Conservation (phyloP, 2,113 vertebrate genomes). For the Cephalopholis sonnerati region DNA sequence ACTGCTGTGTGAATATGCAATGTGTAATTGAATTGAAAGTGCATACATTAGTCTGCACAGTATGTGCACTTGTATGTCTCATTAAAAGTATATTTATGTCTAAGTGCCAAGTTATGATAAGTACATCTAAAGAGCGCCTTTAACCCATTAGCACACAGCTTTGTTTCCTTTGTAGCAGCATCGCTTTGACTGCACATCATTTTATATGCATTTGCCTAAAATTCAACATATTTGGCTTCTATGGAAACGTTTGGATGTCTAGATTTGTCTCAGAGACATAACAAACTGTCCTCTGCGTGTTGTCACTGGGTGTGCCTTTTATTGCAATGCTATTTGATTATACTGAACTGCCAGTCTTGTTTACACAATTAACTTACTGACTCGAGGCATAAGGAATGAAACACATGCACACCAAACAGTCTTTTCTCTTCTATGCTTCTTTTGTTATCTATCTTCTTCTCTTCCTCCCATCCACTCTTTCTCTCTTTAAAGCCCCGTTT, state of each 20-base stretch:
- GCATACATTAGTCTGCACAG: neutral
- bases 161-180: neutral
- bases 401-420: constrained; percentile 2
- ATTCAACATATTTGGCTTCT: neutral
- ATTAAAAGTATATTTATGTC: neutral
- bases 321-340: constrained; percentile 10
- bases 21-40: constrained; percentile 14
- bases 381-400: neutral
- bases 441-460: neutral
- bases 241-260: neutral
- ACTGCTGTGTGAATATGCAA: constrained; percentile 10
- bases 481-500: neutral
- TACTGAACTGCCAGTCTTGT: constrained; percentile 17
- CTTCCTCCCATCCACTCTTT: neutral
- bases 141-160: neutral
- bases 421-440: neutral
- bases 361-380: constrained; percentile 27
- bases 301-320: constrained; percentile 10
- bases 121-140: neutral
- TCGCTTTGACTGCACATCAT: neutral
- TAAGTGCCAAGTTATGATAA: neutral
- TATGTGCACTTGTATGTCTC: neutral
- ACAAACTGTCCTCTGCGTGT: neutral
- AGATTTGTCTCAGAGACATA: neutral
- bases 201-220: neutral